A percentile compares a stretch with the other conserved stretches of the same genome.
Conservation (phyloP, 2,797 vertebrate genomes). For the Australoheros facetus region DNA sequence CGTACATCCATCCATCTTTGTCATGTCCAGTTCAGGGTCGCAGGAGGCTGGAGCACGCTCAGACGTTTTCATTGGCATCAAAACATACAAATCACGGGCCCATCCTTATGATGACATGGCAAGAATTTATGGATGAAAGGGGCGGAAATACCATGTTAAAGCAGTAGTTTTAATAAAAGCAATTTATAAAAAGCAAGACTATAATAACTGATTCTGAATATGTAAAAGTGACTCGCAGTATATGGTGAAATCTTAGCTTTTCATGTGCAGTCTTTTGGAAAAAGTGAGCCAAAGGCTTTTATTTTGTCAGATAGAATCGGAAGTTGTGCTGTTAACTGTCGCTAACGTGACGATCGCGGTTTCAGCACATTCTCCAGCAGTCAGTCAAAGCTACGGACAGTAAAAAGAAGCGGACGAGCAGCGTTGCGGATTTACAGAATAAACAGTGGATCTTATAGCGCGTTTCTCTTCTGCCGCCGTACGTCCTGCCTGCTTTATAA, state of each 20-base stretch:
- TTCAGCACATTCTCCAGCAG: conserved; percentile 64
- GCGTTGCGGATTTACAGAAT: conserved; percentile 45
- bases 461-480: conserved; percentile 33
- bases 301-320: conserved; percentile 27
- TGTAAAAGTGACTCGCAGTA: neutral
- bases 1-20: neutral
- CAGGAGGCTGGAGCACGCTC: too few relatives aligned
- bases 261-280: neutral
- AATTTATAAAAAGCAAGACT: too few relatives aligned
- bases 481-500: conserved; percentile 45
- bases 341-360: conserved; percentile 7
- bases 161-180: neutral
- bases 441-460: conserved; percentile 43
- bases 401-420: conserved; percentile 27
- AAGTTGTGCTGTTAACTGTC: neutral
- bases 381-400: conserved; percentile 44
- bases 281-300: conserved; percentile 18
- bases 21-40: too few relatives aligned
- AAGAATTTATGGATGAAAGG: neutral
- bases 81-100: neutral
- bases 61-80: neutral
- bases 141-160: neutral
- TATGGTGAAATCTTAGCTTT: neutral
- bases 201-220: neutral
- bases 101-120: too few relatives aligned